A percentile compares a stretch with the other conserved stretches of the same genome.
These are phyloP conservation scores for Lontra canadensis DNA, from an alignment of 2,113 vertebrate species.

Conservation along the genomic window DNA sequence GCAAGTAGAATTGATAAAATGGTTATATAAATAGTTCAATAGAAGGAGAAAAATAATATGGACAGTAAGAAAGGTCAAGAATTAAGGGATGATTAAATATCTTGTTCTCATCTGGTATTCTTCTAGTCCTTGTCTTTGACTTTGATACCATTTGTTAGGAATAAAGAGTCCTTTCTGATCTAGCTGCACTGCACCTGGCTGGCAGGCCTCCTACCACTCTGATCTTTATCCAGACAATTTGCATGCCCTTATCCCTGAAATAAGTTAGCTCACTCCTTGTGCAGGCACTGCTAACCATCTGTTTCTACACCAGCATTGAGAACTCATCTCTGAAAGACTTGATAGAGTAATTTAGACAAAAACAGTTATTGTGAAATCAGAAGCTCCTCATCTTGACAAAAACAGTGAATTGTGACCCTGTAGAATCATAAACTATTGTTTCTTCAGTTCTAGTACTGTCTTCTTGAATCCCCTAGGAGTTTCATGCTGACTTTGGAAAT, in stretches of 20 bases:
- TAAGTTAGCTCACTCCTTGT: not conserved
- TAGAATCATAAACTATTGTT: constrained; percentile 36
- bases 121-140: not conserved
- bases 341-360: constrained; percentile 1
- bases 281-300: not conserved
- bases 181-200: not conserved
- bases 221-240: constrained; percentile 7
- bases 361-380: not conserved
- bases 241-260: not conserved
- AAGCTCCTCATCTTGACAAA: constrained; percentile 50
- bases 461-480: constrained; percentile 52
- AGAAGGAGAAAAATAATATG: not conserved
- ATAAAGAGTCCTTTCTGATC: not conserved
- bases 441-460: not conserved
- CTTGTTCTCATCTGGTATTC: rapidly evolving
- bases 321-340: not conserved
- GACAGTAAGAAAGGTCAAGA: no score
- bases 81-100: not conserved
- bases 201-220: not conserved
- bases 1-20: not conserved
- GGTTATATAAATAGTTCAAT: not conserved
- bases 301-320: not conserved
- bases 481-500: constrained; percentile 68
- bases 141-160: not conserved
- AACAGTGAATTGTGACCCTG: constrained; percentile 39